Evolutionary conservation across 2,797 vertebrate genomes (phyloP).

Genomic region (Meriones psammophilus): DNA sequence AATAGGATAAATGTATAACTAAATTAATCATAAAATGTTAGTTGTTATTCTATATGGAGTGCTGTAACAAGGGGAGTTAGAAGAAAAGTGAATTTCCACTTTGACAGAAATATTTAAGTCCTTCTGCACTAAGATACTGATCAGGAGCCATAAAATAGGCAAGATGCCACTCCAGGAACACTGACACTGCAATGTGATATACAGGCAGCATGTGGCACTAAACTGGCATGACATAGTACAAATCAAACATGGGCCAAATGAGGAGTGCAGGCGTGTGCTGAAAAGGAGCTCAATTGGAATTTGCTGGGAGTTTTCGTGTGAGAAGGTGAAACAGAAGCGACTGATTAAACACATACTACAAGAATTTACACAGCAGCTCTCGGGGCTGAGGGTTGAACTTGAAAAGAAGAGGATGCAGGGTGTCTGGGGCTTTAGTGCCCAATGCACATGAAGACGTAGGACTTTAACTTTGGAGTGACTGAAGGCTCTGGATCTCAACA

Average conservation of each 20-base stretch:
- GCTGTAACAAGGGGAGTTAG: neutral
- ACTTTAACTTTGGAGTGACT: neutral
- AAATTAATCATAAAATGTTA: slow-evolving; percentile 51
- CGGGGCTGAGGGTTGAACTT: neutral
- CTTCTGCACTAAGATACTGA: slow-evolving; percentile 44
- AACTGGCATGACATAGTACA: neutral
- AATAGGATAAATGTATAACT: slow-evolving; percentile 32
- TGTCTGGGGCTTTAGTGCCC: neutral
- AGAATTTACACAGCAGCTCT: neutral
- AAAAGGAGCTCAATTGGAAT: neutral
- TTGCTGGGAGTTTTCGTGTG: neutral
- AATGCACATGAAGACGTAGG: neutral
- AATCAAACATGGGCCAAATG: slow-evolving; percentile 38
- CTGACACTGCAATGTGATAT: slow-evolving; percentile 34
- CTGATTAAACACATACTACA: neutral
- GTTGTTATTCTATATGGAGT: neutral
- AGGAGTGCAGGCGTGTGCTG: neutral
- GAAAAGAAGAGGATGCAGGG: neutral
- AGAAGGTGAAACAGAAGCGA: neutral
- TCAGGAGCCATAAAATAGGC: neutral
- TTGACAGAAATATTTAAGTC: slow-evolving; percentile 40
- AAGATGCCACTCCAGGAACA: neutral
- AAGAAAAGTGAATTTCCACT: neutral
- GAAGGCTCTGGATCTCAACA: neutral
- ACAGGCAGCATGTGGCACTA: neutral